Base-by-base conservation (phyloP, 1,140 invertebrate genomes). In the Teleopsis dalmanni region DNA sequence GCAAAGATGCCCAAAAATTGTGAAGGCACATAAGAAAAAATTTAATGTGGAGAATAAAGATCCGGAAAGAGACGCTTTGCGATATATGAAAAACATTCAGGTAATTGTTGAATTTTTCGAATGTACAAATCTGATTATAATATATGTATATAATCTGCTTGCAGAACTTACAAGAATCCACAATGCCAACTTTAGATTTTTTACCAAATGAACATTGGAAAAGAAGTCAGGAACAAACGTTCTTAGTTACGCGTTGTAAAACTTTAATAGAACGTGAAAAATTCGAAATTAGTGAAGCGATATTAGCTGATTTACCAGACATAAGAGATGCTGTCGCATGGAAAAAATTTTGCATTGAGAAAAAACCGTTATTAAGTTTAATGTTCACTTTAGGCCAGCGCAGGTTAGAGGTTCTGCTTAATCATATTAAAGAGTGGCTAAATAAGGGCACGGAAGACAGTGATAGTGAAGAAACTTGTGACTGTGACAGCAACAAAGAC, bases 191-290 rank as follows among this genome's bases (percentile, higher is more conserved):
- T 25, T 23, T 11, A 4, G 19, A 53, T 43, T 46, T 67, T 22
- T 47, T 58, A 47, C 60, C 66, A 8, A 67, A 63, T 13, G 54
- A 53, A 0, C 60, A 70, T 19, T 70, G 66, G 66, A 59, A 61
- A 6, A 23, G 52, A 6, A 52, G 36, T 3, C 66, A 70, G 40
- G 46, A 56, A 3, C 43, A 43, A 4, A 55, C 51, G 36, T 70
- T 70, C 11, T 41, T 50, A 36, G 33, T 45, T 7, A 55, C 62
- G 4, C 60, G 64, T 11, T 27, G 48, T 10, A 56, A 51, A 19
- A 57, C 67, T 2, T 10, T 42, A 0, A 14, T 34, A 1, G 29
- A 67, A 4, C 64, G 64, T 16, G 5, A 11, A 7, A 58, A 64
- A 8, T 16, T 67, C 8, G 22, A n/a, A n/a, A n/a, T n/a, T n/a